Evolutionary conservation across 2,888 invertebrate genomes (phyloP), one percentile per base, ranked within the genome.

Genomic region (Stenotaenia linearis): DNA sequence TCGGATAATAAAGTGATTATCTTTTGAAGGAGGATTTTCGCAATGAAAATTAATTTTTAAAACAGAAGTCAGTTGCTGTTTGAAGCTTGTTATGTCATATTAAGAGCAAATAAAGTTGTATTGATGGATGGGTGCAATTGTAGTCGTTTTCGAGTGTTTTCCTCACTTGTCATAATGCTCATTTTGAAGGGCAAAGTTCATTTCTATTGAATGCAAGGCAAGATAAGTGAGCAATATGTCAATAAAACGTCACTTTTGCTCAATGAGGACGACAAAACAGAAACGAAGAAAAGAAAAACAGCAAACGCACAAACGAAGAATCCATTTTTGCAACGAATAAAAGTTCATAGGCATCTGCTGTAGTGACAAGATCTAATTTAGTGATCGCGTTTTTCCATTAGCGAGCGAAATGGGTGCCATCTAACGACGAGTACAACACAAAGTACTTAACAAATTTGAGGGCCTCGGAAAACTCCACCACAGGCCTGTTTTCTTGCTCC

Each of bases 391-490:
- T 56, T 56, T 56, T 56, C 56, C 56, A 56, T 56, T 56, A 56
- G 56, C 56, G 56, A 56, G 56, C 56, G 56, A 56, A 56, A 56
- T 56, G 56, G 56, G 56, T n/a, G 56, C 56, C 56, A 56, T 56
- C 56, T 56, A 56, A 23, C 56, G 56, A 56, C 56, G 56, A n/a
- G 23, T 56, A 56, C 56, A 56, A 23, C 56, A 56, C 56, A 56
- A 56, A 56, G 56, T 56, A 56, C 56, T 56, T 56, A 56, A 56
- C 56, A 56, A 56, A 56, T 56, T 56, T 94, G 84, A 94, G 90
- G 1, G 91, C 92, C 1, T 95, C 92, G 0, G 96, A 97, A 85
- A 96, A 95, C 25, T 97, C 93, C 10, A 88, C 85, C 56, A 87
- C 81, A 21, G 82, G 83, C 10, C 81, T 81, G 23, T 78, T 78